Base-by-base conservation (phyloP, 1,140 invertebrate genomes). In the Ganaspis sp. region DNA sequence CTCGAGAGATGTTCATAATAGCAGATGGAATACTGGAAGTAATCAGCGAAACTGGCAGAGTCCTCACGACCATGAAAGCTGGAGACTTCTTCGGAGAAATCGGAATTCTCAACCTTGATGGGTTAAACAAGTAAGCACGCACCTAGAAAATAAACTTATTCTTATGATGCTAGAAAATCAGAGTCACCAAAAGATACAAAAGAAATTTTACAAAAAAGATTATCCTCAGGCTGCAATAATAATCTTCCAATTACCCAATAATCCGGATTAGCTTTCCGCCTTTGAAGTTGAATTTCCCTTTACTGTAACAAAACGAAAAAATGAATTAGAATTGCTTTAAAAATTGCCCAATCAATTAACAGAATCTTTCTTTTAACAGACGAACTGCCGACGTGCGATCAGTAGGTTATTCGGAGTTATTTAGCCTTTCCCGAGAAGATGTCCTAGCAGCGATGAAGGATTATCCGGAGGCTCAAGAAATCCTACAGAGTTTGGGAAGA, bases 81-180 rank as follows among this genome's bases (percentile, higher is more conserved):
- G 98, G 98, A 0, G 98, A 99, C 90, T 99, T 99, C 91, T 99
- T 99, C 86, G 98, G 98, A 6, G 98, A 99, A 92, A 99, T 99
- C 83, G 98, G 98, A 40, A 99, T 99, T 81, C 93, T 99, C 0
- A 99, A 99, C 89, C 92, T 99, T 38, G 97, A 99, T 88, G 98
- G 97, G 11, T 93, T 98, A 4, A 99, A 99, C 90, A 98, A 98
- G 97, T 98, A 93, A 93, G 93, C 90, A 69, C 26, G n/a, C n/a
- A n/a, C n/a, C n/a, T n/a, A n/a, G n/a, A n/a, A n/a, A n/a, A n/a
- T n/a, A 74, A 75, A 69, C 17, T 54, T 40, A 6, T 40, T 40
- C 12, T 40, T 38, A 74, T 75, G 72, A 29, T 74, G 26, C n/a
- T 37, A 42, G n/a, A 40, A 45, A 45, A 45, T n/a, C n/a, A n/a